A percentile compares a stretch with the other conserved stretches of the same genome.
Evolutionary conservation across 1,140 invertebrate genomes (phyloP).

Genomic region (Macrotrachela quadricornifera): DNA sequence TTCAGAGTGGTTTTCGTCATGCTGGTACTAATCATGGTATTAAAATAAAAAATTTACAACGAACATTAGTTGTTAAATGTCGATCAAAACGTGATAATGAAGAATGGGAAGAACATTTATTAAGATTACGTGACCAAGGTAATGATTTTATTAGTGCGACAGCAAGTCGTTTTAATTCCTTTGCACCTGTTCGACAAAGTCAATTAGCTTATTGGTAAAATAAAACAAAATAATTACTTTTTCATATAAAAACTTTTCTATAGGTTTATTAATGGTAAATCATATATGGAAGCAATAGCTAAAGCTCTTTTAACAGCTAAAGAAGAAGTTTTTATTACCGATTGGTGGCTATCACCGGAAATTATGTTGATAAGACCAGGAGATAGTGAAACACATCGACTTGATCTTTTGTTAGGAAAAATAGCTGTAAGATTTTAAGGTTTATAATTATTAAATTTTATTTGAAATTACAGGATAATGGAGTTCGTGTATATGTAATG

Average conservation of each 20-base stretch:
- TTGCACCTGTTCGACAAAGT: background rate
- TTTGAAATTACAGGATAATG: conserved; percentile 54
- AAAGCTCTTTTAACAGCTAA: conserved; percentile 63
- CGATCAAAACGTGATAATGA: background rate
- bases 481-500: conserved; percentile 72
- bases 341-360: conserved; percentile 88
- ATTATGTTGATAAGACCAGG: conserved; percentile 72
- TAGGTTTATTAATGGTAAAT: conserved; percentile 53
- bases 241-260: no score
- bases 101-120: no score
- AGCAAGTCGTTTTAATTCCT: background rate
- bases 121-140: no score
- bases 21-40: conserved; percentile 3
- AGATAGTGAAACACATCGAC: conserved; percentile 55
- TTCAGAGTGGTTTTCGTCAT: conserved; percentile 17
- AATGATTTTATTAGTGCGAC: background rate
- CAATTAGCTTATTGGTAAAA: conserved; percentile 29
- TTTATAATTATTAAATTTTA: conserved; percentile 9
- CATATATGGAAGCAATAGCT: conserved; percentile 65
- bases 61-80: conserved; percentile 2
- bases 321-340: conserved; percentile 83
- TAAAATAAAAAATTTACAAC: conserved; percentile 5
- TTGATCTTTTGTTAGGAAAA: conserved; percentile 58
- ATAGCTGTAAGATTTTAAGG: conserved; percentile 64
- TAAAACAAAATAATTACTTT: conserved; percentile 42